phyloP scores from a whole-genome alignment of 2,888 invertebrate species.

The Hofmannophila pseudospretella region DNA sequence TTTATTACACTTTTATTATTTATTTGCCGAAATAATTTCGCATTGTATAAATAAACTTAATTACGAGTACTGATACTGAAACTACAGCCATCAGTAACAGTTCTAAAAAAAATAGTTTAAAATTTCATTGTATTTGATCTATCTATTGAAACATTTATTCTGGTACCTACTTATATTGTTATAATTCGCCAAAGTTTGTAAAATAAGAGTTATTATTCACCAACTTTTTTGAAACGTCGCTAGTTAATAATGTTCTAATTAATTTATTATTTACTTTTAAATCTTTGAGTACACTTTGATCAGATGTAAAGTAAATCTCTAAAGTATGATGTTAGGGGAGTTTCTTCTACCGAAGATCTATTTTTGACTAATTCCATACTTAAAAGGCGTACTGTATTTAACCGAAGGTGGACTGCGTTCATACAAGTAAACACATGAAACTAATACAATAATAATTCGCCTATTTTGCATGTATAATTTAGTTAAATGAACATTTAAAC shows the following conservation, averaged over 20 bases:
- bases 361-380: too few relatives aligned
- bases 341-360: too few relatives aligned
- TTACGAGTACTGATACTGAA: too few relatives aligned
- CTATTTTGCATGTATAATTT: slow-evolving; percentile 68
- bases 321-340: too few relatives aligned
- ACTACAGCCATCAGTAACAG: slow-evolving; percentile 2
- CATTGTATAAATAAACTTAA: slow-evolving; percentile 8
- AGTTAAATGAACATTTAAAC: slow-evolving; percentile 53
- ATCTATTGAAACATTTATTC: slow-evolving; percentile 53
- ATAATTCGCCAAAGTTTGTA: slow-evolving; percentile 72
- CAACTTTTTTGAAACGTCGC: slow-evolving; percentile 56
- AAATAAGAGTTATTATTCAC: slow-evolving; percentile 57
- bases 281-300: too few relatives aligned
- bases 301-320: too few relatives aligned
- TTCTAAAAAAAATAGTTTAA: slow-evolving; percentile 15
- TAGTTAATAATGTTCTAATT: slow-evolving; percentile 49
- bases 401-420: slow-evolving; percentile 20
- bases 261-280: too few relatives aligned
- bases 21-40: slow-evolving; percentile 3
- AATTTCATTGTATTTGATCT: slow-evolving; percentile 42
- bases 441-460: slow-evolving; percentile 70
- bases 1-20: neutral
- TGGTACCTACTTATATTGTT: slow-evolving; percentile 71
- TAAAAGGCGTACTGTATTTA: neutral
- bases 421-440: slow-evolving; percentile 52